phyloP scores from a whole-genome alignment of 2,888 invertebrate genomes.

The Lasioglossum zephyrum region DNA sequence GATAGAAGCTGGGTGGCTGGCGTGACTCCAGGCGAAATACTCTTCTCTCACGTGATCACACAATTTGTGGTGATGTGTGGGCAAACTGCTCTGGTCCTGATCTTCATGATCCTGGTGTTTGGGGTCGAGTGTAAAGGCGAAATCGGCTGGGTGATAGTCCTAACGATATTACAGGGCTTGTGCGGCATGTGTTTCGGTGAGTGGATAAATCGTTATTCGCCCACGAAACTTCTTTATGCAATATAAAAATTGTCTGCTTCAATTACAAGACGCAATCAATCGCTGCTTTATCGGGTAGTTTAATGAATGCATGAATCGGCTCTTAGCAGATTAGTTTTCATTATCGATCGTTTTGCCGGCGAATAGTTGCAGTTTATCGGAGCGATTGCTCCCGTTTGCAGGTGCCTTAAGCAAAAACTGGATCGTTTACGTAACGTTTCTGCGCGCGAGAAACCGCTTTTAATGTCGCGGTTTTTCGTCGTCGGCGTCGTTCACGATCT shows the following conservation, averaged over 20 bases:
- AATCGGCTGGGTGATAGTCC: conserved; percentile 92
- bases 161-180: conserved; percentile 95
- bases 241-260: too few relatives aligned
- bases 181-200: conserved; percentile 98
- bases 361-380: background rate
- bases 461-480: background rate
- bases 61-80: conserved; percentile 98
- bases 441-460: background rate
- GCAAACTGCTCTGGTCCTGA: conserved; percentile 94
- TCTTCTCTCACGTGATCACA: conserved; percentile 96
- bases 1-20: conserved; percentile 98
- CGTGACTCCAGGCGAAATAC: conserved; percentile 95
- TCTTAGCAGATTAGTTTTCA: background rate
- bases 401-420: background rate
- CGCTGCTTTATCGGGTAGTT: background rate
- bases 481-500: background rate
- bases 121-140: conserved; percentile 96
- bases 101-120: conserved; percentile 96
- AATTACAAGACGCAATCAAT: background rate
- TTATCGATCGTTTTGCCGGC: background rate
- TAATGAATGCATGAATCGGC: background rate
- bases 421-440: background rate
- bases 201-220: conserved; percentile 38
- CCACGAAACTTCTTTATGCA: too few relatives aligned
- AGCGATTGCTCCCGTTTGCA: background rate